Percentiles rank a stretch among this genome's conserved stretches.
These are phyloP conservation scores for Oenanthe melanoleuca DNA, from an alignment of 2,113 vertebrate genomes.

Conservation along the genomic window DNA sequence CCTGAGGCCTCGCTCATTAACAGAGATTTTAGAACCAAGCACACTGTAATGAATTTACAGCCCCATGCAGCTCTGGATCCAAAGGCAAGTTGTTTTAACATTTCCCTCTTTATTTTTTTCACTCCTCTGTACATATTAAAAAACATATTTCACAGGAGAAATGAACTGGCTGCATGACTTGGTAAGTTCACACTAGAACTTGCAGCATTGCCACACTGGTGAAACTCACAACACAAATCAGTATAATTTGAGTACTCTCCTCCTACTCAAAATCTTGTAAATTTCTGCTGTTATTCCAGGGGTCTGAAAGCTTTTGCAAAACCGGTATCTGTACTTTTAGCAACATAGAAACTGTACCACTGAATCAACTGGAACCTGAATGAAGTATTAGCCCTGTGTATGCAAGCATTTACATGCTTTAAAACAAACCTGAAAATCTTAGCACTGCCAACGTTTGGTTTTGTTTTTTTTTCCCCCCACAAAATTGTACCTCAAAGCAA, in stretches of 20 bases:
- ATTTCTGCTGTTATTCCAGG: neutral
- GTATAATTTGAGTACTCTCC: neutral
- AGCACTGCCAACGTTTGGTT: neutral
- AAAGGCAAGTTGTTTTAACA: neutral
- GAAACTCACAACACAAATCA: neutral
- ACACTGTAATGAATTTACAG: neutral
- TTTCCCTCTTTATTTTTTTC: neutral
- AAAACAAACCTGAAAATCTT: neutral
- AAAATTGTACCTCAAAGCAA: neutral
- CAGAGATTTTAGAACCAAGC: neutral
- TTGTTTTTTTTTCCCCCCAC: neutral
- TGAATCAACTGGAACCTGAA: neutral
- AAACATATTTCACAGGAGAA: neutral
- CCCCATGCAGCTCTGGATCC: neutral
- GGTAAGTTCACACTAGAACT: neutral
- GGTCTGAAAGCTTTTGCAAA: accelerated
- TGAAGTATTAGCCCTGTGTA: neutral
- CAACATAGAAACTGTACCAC: neutral
- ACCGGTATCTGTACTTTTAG: neutral
- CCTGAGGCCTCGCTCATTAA: neutral
- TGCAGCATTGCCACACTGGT: neutral
- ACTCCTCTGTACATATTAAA: neutral
- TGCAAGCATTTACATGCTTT: neutral
- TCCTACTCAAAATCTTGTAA: neutral
- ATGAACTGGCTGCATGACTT: neutral